These are phyloP conservation scores for Proisotoma minuta DNA, from an alignment of 2,888 invertebrate species.

Conservation along the genomic window DNA sequence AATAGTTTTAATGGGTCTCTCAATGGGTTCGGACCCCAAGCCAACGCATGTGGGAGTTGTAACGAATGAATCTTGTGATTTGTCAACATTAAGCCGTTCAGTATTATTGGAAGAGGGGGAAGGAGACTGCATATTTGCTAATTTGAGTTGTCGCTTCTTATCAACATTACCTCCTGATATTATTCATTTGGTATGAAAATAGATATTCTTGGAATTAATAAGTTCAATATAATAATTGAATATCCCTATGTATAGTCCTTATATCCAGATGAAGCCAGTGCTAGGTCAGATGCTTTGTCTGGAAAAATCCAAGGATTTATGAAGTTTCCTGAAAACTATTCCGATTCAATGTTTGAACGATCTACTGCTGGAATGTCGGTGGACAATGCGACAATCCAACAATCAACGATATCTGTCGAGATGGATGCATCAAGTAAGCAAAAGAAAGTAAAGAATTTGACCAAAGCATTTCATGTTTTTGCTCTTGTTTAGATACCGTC, in stretches of 20 bases:
- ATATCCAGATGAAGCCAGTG: slow-evolving; percentile 52
- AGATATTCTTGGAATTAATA: not conserved
- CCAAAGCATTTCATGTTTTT: not conserved
- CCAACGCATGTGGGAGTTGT: not conserved
- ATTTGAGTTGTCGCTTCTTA: slow-evolving; percentile 3
- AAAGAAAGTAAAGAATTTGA: not conserved
- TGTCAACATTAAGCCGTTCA: not conserved
- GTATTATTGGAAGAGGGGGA: not conserved
- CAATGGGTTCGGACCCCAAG: slow-evolving; percentile 1
- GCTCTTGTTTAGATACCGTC: not conserved
- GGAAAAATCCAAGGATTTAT: slow-evolving; percentile 85
- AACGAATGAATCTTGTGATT: not conserved
- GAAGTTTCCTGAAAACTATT: slow-evolving; percentile 82
- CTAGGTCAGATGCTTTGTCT: slow-evolving; percentile 64
- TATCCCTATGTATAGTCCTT: slow-evolving; percentile 11
- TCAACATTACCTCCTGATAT: not conserved
- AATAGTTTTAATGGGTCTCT: slow-evolving; percentile 2
- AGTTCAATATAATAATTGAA: not conserved
- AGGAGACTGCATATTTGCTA: not conserved
- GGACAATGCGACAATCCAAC: slow-evolving; percentile 77
- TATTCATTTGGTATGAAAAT: not conserved
- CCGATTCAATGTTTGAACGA: slow-evolving; percentile 75
- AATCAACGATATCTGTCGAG: slow-evolving; percentile 82
- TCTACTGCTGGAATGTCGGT: slow-evolving; percentile 69
- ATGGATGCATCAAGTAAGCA: slow-evolving; percentile 81